Conservation (phyloP, 2,113 vertebrate species). For the Megalops atlanticus region DNA sequence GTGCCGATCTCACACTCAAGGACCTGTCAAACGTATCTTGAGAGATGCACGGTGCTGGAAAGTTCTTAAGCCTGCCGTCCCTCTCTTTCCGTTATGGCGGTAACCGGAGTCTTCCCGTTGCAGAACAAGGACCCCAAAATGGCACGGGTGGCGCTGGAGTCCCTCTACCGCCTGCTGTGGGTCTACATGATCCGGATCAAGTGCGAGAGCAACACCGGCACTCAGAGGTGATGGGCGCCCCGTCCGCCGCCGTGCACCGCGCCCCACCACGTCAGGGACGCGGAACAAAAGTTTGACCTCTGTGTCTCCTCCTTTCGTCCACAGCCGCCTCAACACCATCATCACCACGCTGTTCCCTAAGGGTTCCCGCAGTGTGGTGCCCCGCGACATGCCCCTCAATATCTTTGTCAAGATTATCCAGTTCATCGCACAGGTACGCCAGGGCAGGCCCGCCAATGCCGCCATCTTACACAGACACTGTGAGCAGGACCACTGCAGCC, state of each 20-base stretch:
- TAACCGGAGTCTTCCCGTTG: constrained; percentile 46
- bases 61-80: no score
- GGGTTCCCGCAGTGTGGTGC: constrained; percentile 93
- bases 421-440: constrained; percentile 93
- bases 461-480: not conserved
- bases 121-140: constrained; percentile 98
- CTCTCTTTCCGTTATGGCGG: no score
- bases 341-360: constrained; percentile 97
- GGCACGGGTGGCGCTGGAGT: constrained; percentile 97
- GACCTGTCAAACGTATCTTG: no score
- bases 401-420: constrained; percentile 99
- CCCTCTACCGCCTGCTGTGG: constrained; percentile 95
- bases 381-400: constrained; percentile 97
- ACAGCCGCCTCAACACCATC: constrained; percentile 93
- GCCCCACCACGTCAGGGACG: no score
- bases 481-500: no score
- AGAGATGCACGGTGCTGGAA: no score
- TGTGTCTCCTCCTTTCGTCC: constrained; percentile 28
- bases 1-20: no score
- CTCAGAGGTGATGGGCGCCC: constrained; percentile 83
- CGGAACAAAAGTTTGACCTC: no score
- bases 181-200: constrained; percentile 99
- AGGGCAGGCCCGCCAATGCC: not conserved
- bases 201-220: constrained; percentile 98
- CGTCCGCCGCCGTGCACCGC: not conserved